Evolutionary conservation across 2,888 invertebrate species (phyloP).

Genomic region (Torymus texanus): DNA sequence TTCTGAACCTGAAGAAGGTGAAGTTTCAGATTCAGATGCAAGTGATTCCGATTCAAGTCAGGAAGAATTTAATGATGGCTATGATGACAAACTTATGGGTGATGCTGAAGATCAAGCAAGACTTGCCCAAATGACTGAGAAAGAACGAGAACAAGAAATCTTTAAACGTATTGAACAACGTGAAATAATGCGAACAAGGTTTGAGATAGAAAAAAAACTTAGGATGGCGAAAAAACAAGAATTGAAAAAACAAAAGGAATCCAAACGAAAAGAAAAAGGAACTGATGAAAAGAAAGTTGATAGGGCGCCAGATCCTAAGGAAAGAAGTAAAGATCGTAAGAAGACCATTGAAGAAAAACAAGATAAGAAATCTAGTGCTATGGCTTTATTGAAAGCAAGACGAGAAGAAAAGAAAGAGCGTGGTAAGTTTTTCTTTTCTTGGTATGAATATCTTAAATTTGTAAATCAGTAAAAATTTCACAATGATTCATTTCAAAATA

Average conservation of each 20-base stretch:
- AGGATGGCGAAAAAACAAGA: constrained; percentile 88
- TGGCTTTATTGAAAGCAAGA: constrained; percentile 92
- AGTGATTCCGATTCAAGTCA: constrained; percentile 83
- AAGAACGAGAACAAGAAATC: constrained; percentile 97
- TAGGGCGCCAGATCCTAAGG: constrained; percentile 81
- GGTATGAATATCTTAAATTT: background rate
- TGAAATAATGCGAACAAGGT: constrained; percentile 94
- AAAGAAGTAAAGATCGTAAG: constrained; percentile 89
- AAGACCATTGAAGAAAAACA: constrained; percentile 93
- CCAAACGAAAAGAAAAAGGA: constrained; percentile 74
- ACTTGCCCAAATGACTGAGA: constrained; percentile 94
- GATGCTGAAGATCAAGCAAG: constrained; percentile 95
- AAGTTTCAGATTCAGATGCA: constrained; percentile 83
- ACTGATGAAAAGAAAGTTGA: constrained; percentile 76
- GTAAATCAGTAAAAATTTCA: background rate
- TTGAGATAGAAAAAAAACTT: constrained; percentile 96
- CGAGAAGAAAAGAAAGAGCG: constrained; percentile 91
- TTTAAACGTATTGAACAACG: constrained; percentile 96
- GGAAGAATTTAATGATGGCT: constrained; percentile 96
- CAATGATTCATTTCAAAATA: constrained; percentile 2
- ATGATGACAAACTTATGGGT: constrained; percentile 97
- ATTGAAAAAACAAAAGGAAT: constrained; percentile 78
- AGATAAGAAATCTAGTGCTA: constrained; percentile 93
- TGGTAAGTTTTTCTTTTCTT: constrained; percentile 71
- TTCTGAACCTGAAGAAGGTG: constrained; percentile 90